Evolutionary conservation across 2,888 invertebrate species (phyloP), one percentile per base, ranked within the genome.

Genomic region (Dicycla oo): DNA sequence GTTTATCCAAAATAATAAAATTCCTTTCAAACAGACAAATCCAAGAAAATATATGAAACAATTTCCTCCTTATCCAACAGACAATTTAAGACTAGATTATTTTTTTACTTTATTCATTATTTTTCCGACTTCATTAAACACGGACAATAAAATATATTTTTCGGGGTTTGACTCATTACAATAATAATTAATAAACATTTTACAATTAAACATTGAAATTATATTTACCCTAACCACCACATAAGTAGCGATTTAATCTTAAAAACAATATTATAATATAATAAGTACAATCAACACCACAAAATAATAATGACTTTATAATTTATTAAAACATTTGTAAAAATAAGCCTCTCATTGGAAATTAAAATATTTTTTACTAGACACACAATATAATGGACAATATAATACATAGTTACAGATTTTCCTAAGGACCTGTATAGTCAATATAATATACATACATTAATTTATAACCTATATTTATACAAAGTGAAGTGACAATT

Each of bases 141-240:
- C 47, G 15, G 20, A 23, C 61, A 63, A 65, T 49, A 63, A 40
- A 58, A 69, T 65, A 54, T 54, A 51, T 53, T 10, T 45, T 62
- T 47, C 34, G 69, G 69, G 83, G 72, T 69, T 75, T 70, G 40
- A 71, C 64, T 67, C 66, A 69, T 60, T 75, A 68, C 51, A 71
- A 61, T 69, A 77, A 68, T 75, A 58, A 66, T 40, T 49, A 61
- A 73, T 82, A 77, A 77, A 83, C 65, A 76, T 80, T 83, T 83
- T 23, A 78, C 38, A 72, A 75, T 78, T 63, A 82, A 82, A 83
- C 75, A 81, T 78, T 38, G 34, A 84, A 81, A 78, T 75, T 69
- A 81, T 63, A 78, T 69, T 64, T 75, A 77, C 67, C 75, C 69
- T 76, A 34, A 65, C 49, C 73, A 67, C 71, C 65, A 73, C 69